Conservation (phyloP, 2,113 vertebrate genomes). For the Hemiscyllium ocellatum region DNA sequence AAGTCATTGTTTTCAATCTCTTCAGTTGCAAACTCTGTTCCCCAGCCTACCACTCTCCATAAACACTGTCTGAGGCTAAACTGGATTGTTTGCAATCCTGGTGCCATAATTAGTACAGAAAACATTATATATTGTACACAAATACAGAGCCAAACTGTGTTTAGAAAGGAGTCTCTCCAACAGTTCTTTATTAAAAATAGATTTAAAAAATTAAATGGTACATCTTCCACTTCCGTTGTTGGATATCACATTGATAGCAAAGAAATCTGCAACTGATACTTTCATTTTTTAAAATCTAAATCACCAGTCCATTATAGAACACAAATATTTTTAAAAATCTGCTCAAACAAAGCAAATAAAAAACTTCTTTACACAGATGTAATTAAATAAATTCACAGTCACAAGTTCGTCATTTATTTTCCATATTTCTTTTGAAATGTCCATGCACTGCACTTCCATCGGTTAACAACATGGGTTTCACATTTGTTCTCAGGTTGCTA, state of each 20-base stretch:
- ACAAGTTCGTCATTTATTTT: background rate
- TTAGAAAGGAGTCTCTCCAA: background rate
- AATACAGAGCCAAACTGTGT: background rate
- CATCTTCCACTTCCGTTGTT: background rate
- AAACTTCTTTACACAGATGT: background rate
- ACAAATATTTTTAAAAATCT: background rate
- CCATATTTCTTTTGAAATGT: background rate
- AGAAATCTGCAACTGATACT: background rate
- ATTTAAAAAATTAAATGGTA: background rate
- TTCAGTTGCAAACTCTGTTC: too few species aligned
- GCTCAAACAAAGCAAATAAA: background rate
- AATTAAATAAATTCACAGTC: background rate
- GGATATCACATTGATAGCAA: background rate
- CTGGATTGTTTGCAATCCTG: too few species aligned
- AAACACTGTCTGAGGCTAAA: too few species aligned
- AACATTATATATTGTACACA: background rate
- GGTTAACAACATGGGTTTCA: background rate
- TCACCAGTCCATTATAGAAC: background rate
- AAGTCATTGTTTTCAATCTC: too few species aligned
- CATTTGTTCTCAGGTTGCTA: background rate
- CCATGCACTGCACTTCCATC: background rate
- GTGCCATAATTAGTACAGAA: background rate
- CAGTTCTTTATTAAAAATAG: conserved; percentile 24
- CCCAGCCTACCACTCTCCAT: too few species aligned
- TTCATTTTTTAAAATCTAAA: background rate